Evolutionary conservation across 2,797 vertebrate genomes (phyloP).

Genomic region (Meriones psammophilus): DNA sequence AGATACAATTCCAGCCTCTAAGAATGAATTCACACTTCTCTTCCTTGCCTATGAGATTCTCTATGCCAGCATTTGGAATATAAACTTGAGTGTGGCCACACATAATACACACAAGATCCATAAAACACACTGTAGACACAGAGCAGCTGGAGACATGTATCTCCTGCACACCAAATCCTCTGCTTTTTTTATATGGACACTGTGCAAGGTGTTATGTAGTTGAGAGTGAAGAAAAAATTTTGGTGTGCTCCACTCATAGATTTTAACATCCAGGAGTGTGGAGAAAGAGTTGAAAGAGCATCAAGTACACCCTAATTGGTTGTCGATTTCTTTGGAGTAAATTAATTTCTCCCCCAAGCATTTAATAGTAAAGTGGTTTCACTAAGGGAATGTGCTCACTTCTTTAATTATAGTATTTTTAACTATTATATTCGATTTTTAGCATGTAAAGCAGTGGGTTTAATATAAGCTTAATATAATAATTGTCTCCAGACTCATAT

Average conservation of each 20-base stretch:
- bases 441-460: not conserved
- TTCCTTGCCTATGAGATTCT: not conserved
- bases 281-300: not conserved
- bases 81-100: not conserved
- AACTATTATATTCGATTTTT: not conserved
- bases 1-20: not conserved
- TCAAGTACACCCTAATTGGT: not conserved
- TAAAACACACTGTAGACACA: not conserved
- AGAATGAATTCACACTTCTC: not conserved
- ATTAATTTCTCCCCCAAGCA: not conserved
- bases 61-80: not conserved
- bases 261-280: not conserved
- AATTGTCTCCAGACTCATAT: not conserved
- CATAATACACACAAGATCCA: not conserved
- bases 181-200: not conserved
- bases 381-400: not conserved
- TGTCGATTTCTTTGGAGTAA: conserved; percentile 14
- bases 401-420: not conserved
- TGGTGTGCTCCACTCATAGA: fast-evolving
- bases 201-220: not conserved
- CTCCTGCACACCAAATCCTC: too few species aligned
- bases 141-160: not conserved
- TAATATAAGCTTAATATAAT: not conserved
- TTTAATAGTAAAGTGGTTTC: conserved; percentile 1
- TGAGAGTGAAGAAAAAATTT: not conserved